Conservation (phyloP, 2,797 vertebrate genomes). For the Ptychobarbus kaznakovi region DNA sequence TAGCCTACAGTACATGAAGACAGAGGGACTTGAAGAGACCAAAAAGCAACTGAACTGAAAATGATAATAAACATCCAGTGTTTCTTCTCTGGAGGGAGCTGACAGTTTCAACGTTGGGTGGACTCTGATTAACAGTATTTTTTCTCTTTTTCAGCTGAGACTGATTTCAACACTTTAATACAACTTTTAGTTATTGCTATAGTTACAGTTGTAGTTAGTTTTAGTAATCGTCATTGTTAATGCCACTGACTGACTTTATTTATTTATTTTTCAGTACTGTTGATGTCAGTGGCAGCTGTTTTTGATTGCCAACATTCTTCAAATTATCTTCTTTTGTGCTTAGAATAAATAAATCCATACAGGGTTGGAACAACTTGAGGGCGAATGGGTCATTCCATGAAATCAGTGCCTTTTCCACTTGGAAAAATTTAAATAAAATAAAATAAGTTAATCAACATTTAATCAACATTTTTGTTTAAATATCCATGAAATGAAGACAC, state of each 20-base stretch:
- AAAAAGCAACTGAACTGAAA: background rate
- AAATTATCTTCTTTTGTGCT: background rate
- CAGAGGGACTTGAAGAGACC: background rate
- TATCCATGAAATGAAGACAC: too few species aligned
- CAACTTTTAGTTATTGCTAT: background rate
- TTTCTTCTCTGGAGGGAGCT: background rate
- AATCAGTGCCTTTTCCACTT: too few species aligned
- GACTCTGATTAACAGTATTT: background rate
- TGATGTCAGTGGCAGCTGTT: background rate
- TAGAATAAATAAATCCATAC: background rate
- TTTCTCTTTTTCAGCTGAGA: too few species aligned
- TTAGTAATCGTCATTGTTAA: background rate
- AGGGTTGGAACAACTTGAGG: background rate
- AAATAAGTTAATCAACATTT: too few species aligned
- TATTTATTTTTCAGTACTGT: background rate
- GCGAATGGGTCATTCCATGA: background rate
- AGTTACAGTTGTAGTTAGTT: background rate
- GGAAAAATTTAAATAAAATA: too few species aligned
- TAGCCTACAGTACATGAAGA: background rate
- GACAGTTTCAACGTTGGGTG: background rate
- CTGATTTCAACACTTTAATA: background rate
- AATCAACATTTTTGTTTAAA: too few species aligned
- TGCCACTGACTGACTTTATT: background rate
- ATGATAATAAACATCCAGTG: background rate
- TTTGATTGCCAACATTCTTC: background rate